These are phyloP conservation scores for Scyliorhinus canicula DNA, from an alignment of 2,797 vertebrate species.

Conservation along the genomic window DNA sequence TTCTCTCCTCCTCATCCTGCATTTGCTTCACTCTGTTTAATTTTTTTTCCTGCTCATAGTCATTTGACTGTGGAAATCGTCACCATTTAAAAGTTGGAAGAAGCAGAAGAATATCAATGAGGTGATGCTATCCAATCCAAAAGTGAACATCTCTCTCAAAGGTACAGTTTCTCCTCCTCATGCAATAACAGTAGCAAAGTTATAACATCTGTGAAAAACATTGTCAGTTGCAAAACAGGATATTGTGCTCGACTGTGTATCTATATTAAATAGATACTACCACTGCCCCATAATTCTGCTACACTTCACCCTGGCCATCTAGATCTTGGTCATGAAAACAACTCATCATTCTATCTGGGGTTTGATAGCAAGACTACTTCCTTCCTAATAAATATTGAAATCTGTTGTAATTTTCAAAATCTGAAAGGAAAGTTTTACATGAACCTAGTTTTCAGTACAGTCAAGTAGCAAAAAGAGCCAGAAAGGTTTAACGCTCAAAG, in stretches of 20 bases:
- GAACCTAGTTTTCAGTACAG: neutral
- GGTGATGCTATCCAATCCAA: neutral
- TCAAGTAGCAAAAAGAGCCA: neutral
- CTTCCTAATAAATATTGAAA: slow-evolving; percentile 45
- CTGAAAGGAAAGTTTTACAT: neutral
- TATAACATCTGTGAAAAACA: neutral
- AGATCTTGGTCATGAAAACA: slow-evolving; percentile 41
- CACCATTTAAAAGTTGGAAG: neutral
- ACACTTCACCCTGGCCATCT: neutral
- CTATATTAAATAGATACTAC: neutral
- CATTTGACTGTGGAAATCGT: neutral
- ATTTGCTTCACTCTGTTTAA: neutral
- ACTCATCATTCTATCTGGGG: slow-evolving; percentile 29
- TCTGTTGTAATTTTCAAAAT: slow-evolving; percentile 10
- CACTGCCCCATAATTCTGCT: slow-evolving; percentile 38
- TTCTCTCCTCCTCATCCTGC: neutral
- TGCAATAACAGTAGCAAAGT: neutral
- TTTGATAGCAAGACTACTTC: slow-evolving; percentile 39
- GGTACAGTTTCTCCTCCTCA: no score
- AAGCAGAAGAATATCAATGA: neutral
- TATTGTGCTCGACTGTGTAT: neutral
- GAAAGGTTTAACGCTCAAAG: neutral
- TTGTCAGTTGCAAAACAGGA: neutral
- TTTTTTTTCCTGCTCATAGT: neutral
- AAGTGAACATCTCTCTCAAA: no score